A percentile compares a stretch with the other conserved stretches of the same genome.
Evolutionary conservation across 2,888 invertebrate species (phyloP).

Genomic region (Gymnosoma rotundatum): DNA sequence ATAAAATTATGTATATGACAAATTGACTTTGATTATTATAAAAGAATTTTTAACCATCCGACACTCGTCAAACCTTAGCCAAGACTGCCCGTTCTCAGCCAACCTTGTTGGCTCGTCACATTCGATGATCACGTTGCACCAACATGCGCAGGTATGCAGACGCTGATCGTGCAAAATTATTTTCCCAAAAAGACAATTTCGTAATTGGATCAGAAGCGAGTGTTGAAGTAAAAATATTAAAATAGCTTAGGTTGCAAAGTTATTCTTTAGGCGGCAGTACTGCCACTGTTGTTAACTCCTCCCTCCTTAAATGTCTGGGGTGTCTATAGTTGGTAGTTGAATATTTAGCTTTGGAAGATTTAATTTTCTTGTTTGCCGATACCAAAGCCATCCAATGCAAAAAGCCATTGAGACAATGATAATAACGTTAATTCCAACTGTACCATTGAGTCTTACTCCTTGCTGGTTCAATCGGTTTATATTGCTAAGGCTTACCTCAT

Average conservation of each 20-base stretch:
- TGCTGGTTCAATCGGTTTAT: too few species aligned
- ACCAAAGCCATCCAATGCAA: too few species aligned
- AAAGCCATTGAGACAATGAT: too few species aligned
- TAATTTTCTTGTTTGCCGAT: too few species aligned
- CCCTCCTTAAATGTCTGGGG: too few species aligned
- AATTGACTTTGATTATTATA: not conserved
- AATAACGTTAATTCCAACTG: too few species aligned
- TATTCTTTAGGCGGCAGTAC: conserved; percentile 21
- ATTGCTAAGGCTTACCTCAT: too few species aligned
- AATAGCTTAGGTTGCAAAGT: not conserved
- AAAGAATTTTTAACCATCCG: not conserved
- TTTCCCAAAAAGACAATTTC: conserved; percentile 13
- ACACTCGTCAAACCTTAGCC: not conserved
- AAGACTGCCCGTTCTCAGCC: conserved; percentile 3
- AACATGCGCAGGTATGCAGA: conserved; percentile 30
- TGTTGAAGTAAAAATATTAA: conserved; percentile 3
- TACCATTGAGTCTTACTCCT: too few species aligned
- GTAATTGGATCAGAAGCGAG: conserved; percentile 16
- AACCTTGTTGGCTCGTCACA: conserved; percentile 19
- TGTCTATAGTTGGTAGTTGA: too few species aligned
- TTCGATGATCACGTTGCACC: conserved; percentile 17
- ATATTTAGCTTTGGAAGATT: too few species aligned
- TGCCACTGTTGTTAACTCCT: conserved; percentile 16
- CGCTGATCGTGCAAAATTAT: conserved; percentile 32
- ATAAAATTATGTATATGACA: not conserved